phyloP scores from a whole-genome alignment of 35 echinoderm and acorn worm genomes.

The Apostichopus japonicus region DNA sequence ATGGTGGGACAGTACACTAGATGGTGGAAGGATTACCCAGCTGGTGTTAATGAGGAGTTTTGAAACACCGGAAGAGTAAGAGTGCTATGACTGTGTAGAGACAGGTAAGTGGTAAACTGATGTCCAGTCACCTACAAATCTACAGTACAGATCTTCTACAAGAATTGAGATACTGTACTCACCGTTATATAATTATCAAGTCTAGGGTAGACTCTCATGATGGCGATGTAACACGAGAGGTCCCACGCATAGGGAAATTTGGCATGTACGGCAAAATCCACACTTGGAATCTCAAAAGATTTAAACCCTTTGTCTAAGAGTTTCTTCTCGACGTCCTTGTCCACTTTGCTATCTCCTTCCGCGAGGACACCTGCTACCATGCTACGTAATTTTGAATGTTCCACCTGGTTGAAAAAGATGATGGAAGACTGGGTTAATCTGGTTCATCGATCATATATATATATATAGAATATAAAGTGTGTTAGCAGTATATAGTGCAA shows the following conservation, averaged over 20 bases:
- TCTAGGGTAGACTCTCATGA: constrained; percentile 78
- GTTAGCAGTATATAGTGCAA: too few relatives aligned
- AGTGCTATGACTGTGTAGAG: too few relatives aligned
- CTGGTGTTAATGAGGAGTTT: too few relatives aligned
- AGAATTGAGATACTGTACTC: constrained; percentile 18
- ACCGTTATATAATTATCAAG: constrained; percentile 83
- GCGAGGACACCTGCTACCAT: constrained; percentile 81
- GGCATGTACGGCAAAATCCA: constrained; percentile 73
- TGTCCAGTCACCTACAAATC: too few relatives aligned
- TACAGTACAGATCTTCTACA: background rate
- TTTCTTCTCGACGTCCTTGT: constrained; percentile 70
- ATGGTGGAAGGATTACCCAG: too few relatives aligned
- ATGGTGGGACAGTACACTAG: too few relatives aligned
- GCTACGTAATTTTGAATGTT: constrained; percentile 55
- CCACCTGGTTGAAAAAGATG: constrained; percentile 57
- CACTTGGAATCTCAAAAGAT: constrained; percentile 65
- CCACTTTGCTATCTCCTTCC: constrained; percentile 70
- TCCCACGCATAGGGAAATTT: constrained; percentile 79
- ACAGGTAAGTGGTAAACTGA: too few relatives aligned
- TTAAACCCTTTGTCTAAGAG: constrained; percentile 71
- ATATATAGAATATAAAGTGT: too few relatives aligned
- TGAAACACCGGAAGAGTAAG: too few relatives aligned
- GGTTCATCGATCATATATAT: background rate
- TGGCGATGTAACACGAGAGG: constrained; percentile 78
- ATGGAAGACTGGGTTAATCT: background rate